Evolutionary conservation across 2,797 vertebrate species (phyloP).

Genomic region (Macropus fuliginosus): DNA sequence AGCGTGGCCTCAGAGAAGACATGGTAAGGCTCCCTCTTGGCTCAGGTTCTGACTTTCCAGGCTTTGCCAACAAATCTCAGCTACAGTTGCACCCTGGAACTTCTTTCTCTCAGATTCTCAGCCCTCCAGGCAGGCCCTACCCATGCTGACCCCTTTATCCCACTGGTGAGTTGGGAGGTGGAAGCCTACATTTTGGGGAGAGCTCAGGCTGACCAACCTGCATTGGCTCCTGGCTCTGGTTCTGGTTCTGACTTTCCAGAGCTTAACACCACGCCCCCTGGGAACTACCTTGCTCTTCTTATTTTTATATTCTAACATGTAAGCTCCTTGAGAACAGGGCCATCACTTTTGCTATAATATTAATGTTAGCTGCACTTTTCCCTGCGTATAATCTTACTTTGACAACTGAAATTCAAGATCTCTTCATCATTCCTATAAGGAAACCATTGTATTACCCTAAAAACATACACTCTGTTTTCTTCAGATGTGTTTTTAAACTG

Average conservation of each 20-base stretch:
- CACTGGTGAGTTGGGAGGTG: background rate
- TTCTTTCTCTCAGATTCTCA: background rate
- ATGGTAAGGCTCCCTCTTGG: background rate
- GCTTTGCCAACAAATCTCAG: background rate
- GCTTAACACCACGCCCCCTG: background rate
- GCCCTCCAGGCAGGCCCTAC: background rate
- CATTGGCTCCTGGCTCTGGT: background rate
- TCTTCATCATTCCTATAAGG: background rate
- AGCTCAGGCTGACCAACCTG: background rate
- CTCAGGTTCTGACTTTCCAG: background rate
- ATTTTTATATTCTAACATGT: background rate
- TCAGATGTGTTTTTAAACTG: constrained; percentile 14
- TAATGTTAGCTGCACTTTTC: background rate
- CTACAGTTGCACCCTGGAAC: background rate
- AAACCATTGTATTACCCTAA: background rate
- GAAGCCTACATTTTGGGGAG: background rate
- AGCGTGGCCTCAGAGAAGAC: background rate
- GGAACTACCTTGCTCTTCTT: background rate
- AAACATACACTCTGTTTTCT: background rate
- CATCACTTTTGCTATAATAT: background rate
- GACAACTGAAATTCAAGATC: constrained; percentile 7
- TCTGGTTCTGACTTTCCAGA: background rate
- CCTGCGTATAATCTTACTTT: constrained; percentile 6
- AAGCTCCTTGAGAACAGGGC: background rate
- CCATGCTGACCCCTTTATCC: background rate